Evolutionary conservation across 2,797 vertebrate species (phyloP), one percentile per base, ranked within the genome.

Genomic region (Tangara arthus): DNA sequence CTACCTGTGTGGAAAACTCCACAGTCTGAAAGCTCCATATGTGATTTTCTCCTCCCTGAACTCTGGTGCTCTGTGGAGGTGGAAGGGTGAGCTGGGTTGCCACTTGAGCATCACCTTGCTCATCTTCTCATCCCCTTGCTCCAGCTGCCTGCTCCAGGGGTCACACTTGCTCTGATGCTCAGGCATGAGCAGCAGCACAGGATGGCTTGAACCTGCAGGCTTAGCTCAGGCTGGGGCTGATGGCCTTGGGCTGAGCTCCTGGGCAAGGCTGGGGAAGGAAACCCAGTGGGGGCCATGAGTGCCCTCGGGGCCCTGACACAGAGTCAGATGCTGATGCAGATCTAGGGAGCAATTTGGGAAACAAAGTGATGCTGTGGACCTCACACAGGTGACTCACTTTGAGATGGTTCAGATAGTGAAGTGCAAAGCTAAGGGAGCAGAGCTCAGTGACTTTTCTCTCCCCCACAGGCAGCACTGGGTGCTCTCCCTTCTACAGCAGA

Each of bases 61-160:
- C 10, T 9, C 18, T 24, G 24, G 12, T 9, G 27, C 35, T 42
- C 42, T 52, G 3, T 0, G 0, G 39, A 68, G 23, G 18, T 52
- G 28, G 50, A 12, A 30, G 50, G 50, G 28, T 82, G 79, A 65
- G 35, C 66, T 4, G n/a, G 23, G 27, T 4, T 47, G 27, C n/a
- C 30, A 15, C 6, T 12, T 24, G 64, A 80, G 42, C 32, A 5
- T 6, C 16, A 19, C 50, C 50, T 52, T 30, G 28, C 50, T 19
- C 50, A 2, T 32, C 23, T 24, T 16, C 53, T 59, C 30, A 4
- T 39, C 15, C 0, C 17, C 63, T 57, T 35, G n/a, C 71, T 32
- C 35, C 66, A 65, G 59, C 55, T 78, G 23, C 73, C 73, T 69
- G 47, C 50, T 53, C 12, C 65, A 44, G 28, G 39, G 20, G 14